Evolutionary conservation across 2,113 vertebrate genomes (phyloP).

Genomic region (Oreocharis arfaki): DNA sequence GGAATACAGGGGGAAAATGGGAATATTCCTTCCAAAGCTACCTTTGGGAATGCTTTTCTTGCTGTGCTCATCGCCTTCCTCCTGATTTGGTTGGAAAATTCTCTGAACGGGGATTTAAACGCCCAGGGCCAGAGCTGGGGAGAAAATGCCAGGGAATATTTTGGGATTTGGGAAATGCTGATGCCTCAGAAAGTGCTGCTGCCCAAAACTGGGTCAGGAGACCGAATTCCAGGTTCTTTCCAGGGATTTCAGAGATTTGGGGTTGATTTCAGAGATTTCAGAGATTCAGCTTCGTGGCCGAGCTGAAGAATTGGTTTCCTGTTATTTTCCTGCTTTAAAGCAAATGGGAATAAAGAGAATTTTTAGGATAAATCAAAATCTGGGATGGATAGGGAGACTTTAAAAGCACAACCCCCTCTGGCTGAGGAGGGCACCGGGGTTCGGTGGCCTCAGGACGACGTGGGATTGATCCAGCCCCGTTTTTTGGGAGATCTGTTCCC

Average conservation of each 20-base stretch:
- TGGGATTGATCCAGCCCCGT: neutral
- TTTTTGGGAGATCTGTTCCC: neutral
- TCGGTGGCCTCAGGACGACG: neutral
- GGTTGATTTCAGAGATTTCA: neutral
- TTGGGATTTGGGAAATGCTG: neutral
- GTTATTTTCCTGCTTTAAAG: neutral
- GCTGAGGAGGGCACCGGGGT: accelerated
- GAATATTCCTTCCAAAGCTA: neutral
- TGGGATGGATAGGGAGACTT: too few species aligned
- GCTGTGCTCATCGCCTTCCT: accelerated
- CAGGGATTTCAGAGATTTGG: neutral
- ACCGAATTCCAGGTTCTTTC: neutral
- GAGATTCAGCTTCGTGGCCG: neutral
- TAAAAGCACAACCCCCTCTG: accelerated
- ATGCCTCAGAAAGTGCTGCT: neutral
- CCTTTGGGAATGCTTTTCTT: neutral
- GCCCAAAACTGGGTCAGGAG: neutral
- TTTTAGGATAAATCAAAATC: neutral
- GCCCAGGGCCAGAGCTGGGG: neutral
- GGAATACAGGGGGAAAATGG: neutral
- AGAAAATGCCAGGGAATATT: neutral
- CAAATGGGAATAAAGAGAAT: neutral
- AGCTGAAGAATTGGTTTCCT: neutral
- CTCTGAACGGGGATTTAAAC: accelerated
- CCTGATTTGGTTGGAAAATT: neutral